Percentiles rank a stretch among this genome's conserved stretches.
Evolutionary conservation across 1,140 invertebrate genomes (phyloP).

Genomic region (Platorchestia sp.): DNA sequence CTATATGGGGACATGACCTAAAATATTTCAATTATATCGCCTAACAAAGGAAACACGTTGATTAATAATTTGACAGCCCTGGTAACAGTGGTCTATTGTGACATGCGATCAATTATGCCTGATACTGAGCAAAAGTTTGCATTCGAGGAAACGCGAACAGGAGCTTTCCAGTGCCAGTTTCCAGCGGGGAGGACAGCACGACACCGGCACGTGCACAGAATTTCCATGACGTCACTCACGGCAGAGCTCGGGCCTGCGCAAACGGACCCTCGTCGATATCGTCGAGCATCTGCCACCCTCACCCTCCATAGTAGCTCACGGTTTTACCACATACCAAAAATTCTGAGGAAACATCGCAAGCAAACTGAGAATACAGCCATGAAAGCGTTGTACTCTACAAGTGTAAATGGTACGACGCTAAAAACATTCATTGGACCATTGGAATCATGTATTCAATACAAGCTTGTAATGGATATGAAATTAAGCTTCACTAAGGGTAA

Average conservation of each 20-base stretch:
- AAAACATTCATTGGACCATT: background rate
- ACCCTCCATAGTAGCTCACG: background rate
- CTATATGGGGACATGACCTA: too few species aligned
- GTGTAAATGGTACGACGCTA: background rate
- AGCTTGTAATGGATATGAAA: background rate
- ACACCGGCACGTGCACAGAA: background rate
- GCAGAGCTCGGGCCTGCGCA: background rate
- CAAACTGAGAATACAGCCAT: background rate
- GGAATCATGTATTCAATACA: background rate
- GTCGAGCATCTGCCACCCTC: conserved; percentile 40
- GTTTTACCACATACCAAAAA: background rate
- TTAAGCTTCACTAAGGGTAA: background rate
- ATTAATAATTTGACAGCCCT: background rate
- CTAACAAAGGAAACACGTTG: background rate
- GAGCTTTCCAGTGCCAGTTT: background rate
- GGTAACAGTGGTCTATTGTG: background rate
- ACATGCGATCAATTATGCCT: too few species aligned
- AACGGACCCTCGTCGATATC: background rate
- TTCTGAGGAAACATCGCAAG: background rate
- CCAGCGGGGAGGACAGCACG: background rate
- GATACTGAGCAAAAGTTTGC: too few species aligned
- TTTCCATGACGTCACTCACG: conserved; percentile 50
- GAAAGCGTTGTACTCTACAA: background rate
- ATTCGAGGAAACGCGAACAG: too few species aligned
- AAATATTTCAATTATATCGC: too few species aligned